A percentile compares a stretch with the other conserved stretches of the same genome.
Conservation (phyloP, 2,888 invertebrate species). For the Trisateles emortualis region DNA sequence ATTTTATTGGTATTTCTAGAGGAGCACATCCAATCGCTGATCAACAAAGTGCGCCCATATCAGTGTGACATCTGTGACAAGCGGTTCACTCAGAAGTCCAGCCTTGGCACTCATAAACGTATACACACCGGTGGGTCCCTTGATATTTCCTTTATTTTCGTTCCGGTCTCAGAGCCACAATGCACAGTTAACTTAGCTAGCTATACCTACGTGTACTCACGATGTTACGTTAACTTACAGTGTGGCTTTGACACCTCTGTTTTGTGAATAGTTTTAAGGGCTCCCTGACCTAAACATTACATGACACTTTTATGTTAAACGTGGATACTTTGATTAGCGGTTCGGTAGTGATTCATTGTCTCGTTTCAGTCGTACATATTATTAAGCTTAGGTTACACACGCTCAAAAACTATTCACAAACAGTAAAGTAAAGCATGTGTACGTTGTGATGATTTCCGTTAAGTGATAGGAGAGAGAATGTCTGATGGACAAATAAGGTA, state of each 20-base stretch:
- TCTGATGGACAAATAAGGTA: conserved; percentile 85
- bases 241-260: conserved; percentile 83
- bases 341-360: conserved; percentile 57
- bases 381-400: conserved; percentile 69
- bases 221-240: conserved; percentile 15
- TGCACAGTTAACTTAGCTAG: conserved; percentile 50
- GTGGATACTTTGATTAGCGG: conserved; percentile 60
- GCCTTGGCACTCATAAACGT: conserved; percentile 93
- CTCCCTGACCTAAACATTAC: conserved; percentile 66
- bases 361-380: conserved; percentile 32
- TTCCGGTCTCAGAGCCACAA: conserved; percentile 83
- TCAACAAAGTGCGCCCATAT: conserved; percentile 88
- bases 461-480: conserved; percentile 79
- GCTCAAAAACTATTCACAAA: conserved; percentile 88
- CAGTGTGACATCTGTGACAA: conserved; percentile 93
- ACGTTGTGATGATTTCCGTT: conserved; percentile 81
- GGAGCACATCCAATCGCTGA: conserved; percentile 88
- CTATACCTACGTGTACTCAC: no score
- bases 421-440: conserved; percentile 84
- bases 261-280: conserved; percentile 87
- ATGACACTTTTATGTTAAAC: conserved; percentile 29
- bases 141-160: conserved; percentile 79
- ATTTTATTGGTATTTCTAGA: conserved; percentile 87
- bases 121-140: conserved; percentile 91
- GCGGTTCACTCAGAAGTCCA: conserved; percentile 94